phyloP scores from a whole-genome alignment of 2,113 vertebrate genomes.

The Varanus komodoensis region DNA sequence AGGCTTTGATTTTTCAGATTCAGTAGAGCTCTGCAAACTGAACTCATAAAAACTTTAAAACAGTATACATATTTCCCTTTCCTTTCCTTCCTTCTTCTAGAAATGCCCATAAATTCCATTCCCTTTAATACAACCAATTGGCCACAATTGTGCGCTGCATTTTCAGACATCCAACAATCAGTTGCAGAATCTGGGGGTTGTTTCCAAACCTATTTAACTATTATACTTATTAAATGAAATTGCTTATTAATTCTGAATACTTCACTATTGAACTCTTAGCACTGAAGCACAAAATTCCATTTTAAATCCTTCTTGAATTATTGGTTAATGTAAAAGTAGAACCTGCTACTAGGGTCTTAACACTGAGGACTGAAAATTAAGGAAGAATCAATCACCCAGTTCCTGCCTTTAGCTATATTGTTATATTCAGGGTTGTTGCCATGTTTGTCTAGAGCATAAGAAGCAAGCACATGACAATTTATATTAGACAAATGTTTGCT shows the following conservation, averaged over 20 bases:
- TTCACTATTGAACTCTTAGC: fast-evolving
- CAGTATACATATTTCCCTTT: background rate
- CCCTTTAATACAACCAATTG: background rate
- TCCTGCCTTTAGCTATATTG: conserved; percentile 2
- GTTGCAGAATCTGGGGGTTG: background rate
- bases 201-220: background rate
- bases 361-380: conserved; percentile 20
- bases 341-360: background rate
- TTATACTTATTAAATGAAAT: background rate
- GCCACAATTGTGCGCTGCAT: background rate
- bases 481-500: conserved; percentile 22
- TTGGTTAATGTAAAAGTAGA: conserved; percentile 24
- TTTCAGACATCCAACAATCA: background rate
- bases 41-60: background rate
- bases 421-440: background rate
- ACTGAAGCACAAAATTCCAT: background rate
- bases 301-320: background rate
- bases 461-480: background rate
- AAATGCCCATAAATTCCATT: background rate
- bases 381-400: background rate
- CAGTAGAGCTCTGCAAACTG: background rate
- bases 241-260: background rate
- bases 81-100: too few relatives aligned
- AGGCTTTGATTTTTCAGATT: background rate
- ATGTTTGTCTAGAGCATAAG: conserved; percentile 12